Percentiles rank a stretch among this genome's conserved stretches.
Conservation (phyloP, 2,888 invertebrate genomes). For the Drosophila meridiana region DNA sequence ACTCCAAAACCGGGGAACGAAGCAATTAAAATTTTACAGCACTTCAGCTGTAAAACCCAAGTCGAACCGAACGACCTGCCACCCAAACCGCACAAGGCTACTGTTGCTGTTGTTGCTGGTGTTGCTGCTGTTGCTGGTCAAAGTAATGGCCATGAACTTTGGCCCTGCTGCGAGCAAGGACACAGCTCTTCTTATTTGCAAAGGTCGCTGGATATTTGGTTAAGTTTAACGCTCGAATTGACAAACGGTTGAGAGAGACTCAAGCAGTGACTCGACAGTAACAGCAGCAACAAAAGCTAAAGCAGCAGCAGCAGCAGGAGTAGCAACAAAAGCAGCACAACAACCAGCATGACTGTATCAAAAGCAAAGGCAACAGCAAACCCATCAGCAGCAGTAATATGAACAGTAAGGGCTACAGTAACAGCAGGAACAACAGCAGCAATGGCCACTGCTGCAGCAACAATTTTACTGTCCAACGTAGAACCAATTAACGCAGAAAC, state of each 20-base stretch:
- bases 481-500: neutral
- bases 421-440: neutral
- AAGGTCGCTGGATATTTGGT: conserved; percentile 35
- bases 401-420: neutral
- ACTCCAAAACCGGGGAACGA: conserved; percentile 33
- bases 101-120: neutral
- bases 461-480: neutral
- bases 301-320: conserved; percentile 2
- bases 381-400: neutral
- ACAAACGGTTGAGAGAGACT: conserved; percentile 8
- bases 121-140: conserved; percentile 44
- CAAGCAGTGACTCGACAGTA: conserved; percentile 18
- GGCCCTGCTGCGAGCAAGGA: conserved; percentile 7
- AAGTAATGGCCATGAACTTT: conserved; percentile 60
- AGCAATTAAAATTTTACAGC: conserved; percentile 74
- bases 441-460: neutral
- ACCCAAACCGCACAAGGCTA: neutral
- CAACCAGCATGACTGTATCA: neutral
- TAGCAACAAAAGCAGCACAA: neutral
- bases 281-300: neutral
- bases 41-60: conserved; percentile 23
- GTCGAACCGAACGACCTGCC: neutral
- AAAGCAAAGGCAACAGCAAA: conserved; percentile 3
- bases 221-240: conserved; percentile 42
- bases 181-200: conserved; percentile 21